A percentile compares a stretch with the other conserved stretches of the same genome.
Conservation (phyloP, 2,113 vertebrate species). For the Brachyistius frenatus region DNA sequence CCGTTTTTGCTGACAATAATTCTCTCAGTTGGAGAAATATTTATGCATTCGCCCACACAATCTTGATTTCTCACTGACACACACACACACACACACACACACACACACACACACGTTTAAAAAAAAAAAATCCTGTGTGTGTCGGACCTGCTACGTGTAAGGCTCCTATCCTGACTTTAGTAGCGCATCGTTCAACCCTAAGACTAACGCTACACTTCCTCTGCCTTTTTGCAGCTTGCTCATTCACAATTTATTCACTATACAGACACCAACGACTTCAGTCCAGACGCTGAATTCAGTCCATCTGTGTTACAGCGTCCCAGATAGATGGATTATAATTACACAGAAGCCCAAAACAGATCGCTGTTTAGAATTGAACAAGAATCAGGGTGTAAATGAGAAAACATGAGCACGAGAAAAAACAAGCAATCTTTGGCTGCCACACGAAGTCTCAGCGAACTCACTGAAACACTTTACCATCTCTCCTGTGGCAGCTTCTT, state of each 20-base stretch:
- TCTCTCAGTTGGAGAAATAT: neutral
- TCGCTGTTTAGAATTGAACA: slow-evolving; percentile 7
- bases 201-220: neutral
- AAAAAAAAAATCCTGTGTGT: neutral
- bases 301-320: neutral
- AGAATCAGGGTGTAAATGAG: slow-evolving; percentile 3
- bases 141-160: neutral
- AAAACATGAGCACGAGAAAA: neutral
- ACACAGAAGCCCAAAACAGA: slow-evolving; percentile 1
- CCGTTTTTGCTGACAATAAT: neutral
- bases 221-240: no score
- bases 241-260: no score
- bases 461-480: slow-evolving; percentile 3
- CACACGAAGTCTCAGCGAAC: neutral
- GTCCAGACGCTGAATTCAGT: neutral
- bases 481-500: neutral
- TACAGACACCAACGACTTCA: neutral
- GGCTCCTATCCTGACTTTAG: neutral
- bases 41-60: slow-evolving; percentile 21
- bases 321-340: neutral
- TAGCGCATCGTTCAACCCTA: neutral
- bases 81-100: neutral
- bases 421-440: no score
- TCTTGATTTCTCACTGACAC: neutral
- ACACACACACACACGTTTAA: neutral